Conservation (phyloP, 2,888 invertebrate genomes). For the Chydorus sphaericus region DNA sequence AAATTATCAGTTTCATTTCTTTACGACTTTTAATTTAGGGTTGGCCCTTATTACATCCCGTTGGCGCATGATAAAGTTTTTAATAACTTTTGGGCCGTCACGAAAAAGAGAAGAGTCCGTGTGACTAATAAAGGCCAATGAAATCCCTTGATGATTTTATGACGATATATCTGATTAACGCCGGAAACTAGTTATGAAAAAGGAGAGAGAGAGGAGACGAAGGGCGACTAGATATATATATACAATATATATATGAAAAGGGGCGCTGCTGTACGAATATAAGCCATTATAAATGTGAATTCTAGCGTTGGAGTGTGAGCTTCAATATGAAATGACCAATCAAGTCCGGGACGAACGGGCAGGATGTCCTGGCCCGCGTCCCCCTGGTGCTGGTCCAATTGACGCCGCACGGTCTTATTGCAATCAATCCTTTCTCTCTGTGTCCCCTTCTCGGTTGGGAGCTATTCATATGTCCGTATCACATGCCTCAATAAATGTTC, state of each 20-base stretch:
- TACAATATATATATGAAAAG: too few species aligned
- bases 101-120: background rate
- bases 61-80: too few species aligned
- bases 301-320: background rate
- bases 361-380: conserved; percentile 8
- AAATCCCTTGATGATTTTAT: background rate
- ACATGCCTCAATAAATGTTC: conserved; percentile 3
- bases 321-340: conserved; percentile 2
- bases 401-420: conserved; percentile 1
- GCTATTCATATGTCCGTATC: background rate
- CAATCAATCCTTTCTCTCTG: conserved; percentile 1
- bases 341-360: background rate
- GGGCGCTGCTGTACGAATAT: too few species aligned
- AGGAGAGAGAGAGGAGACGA: too few species aligned
- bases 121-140: background rate
- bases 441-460: background rate
- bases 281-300: background rate
- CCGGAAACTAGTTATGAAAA: background rate
- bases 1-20: too few species aligned
- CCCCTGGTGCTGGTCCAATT: conserved; percentile 2
- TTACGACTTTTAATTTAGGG: too few species aligned
- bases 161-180: background rate
- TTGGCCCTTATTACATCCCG: too few species aligned
- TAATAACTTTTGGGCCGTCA: too few species aligned
- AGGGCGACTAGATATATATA: too few species aligned